phyloP scores from a whole-genome alignment of 2,797 vertebrate species.

The Acrocephalus scirpaceus region DNA sequence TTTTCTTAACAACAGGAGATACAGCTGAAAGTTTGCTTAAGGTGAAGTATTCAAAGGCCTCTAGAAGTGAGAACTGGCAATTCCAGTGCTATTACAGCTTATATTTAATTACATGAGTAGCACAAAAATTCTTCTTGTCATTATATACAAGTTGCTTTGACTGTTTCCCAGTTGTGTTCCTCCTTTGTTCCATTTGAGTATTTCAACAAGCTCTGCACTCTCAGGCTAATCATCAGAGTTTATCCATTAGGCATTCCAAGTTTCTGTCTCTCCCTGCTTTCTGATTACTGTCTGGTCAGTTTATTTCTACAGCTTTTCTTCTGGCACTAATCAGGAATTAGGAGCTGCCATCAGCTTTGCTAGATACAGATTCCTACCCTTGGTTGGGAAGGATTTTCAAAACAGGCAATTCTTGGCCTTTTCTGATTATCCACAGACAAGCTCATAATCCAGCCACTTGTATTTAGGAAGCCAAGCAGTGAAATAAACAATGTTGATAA shows the following conservation, averaged over 20 bases:
- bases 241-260: neutral
- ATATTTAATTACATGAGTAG: rapidly evolving
- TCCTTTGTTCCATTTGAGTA: neutral
- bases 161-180: neutral
- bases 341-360: slow-evolving; percentile 82
- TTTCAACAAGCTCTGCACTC: neutral
- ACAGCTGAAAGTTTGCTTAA: neutral
- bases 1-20: no score
- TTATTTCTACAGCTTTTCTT: slow-evolving; percentile 85
- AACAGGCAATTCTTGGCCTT: slow-evolving; percentile 88
- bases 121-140: neutral
- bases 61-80: neutral
- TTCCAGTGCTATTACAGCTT: neutral
- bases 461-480: slow-evolving; percentile 89
- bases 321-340: slow-evolving; percentile 88
- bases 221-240: slow-evolving; percentile 36
- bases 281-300: slow-evolving; percentile 84
- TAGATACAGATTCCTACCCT: slow-evolving; percentile 66
- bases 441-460: slow-evolving; percentile 86
- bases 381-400: slow-evolving; percentile 81
- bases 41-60: neutral
- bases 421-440: slow-evolving; percentile 87
- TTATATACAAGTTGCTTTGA: neutral
- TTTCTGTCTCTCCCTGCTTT: slow-evolving; percentile 16
- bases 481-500: slow-evolving; percentile 93